phyloP scores from a whole-genome alignment of 2,888 invertebrate genomes.

The Lasioglossum lativentre region DNA sequence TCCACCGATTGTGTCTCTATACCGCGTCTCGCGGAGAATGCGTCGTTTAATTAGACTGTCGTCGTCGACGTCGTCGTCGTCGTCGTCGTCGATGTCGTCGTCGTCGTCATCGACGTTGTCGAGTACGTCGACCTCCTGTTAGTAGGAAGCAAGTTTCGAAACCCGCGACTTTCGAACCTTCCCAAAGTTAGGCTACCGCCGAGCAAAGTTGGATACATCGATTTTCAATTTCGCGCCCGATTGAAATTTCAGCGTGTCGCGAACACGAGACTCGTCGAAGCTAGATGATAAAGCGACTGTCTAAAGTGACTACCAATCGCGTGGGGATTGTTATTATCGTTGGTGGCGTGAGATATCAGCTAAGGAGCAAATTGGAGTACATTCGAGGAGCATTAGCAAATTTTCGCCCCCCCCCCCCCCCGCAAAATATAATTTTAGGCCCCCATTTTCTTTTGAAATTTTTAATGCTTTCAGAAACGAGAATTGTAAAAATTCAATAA shows the following conservation, averaged over 20 bases:
- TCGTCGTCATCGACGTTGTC: background rate
- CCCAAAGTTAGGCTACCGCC: background rate
- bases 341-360: no score
- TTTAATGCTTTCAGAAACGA: no score
- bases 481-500: no score
- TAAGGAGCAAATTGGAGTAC: background rate
- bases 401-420: no score
- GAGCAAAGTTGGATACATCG: background rate
- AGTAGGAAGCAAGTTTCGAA: background rate
- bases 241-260: background rate
- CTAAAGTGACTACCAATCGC: background rate
- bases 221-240: constrained; percentile 1
- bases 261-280: background rate
- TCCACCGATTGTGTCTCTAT: background rate
- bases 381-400: background rate
- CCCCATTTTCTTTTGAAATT: no score
- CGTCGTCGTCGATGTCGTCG: background rate
- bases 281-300: background rate
- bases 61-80: background rate
- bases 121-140: background rate
- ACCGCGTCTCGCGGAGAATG: background rate
- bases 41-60: background rate
- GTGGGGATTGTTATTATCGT: background rate
- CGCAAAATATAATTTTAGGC: no score
- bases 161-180: background rate